A percentile compares a stretch with the other conserved stretches of the same genome.
Conservation (phyloP, 23 tunicate species). For the Ascidia mentula region DNA sequence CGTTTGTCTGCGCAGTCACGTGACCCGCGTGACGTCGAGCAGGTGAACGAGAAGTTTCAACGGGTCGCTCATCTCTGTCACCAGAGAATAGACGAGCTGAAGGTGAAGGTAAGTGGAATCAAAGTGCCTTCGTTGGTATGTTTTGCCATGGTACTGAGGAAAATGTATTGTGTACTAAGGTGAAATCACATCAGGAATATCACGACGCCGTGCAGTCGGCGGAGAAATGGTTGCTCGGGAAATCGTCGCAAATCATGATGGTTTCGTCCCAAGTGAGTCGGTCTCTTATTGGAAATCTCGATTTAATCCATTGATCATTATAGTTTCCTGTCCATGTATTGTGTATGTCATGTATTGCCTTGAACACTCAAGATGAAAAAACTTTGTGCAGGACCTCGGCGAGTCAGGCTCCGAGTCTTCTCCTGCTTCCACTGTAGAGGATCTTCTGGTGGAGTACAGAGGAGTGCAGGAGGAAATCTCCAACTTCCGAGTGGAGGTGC, state of each 20-base stretch:
- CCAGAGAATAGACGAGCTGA: slow-evolving; percentile 51
- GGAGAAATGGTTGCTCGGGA: slow-evolving; percentile 86
- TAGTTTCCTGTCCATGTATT: no score
- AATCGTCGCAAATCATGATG: slow-evolving; percentile 64
- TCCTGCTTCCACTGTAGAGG: slow-evolving; percentile 36
- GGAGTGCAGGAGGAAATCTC: slow-evolving; percentile 60
- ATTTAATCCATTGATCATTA: no score
- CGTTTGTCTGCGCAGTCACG: slow-evolving; percentile 34
- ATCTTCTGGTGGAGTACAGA: slow-evolving; percentile 47
- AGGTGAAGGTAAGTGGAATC: slow-evolving; percentile 33
- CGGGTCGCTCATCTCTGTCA: slow-evolving; percentile 35
- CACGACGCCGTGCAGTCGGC: slow-evolving; percentile 80
- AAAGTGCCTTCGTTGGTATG: not conserved
- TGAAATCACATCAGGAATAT: slow-evolving; percentile 88
- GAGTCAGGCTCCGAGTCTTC: slow-evolving; percentile 2
- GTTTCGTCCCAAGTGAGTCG: slow-evolving; percentile 59
- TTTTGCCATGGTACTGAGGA: no score
- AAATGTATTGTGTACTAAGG: slow-evolving; percentile 34
- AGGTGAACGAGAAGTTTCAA: slow-evolving; percentile 44
- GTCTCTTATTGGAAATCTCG: not conserved
- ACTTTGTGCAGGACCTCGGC: not conserved
- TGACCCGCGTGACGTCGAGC: slow-evolving; percentile 56
- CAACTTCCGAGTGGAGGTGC: slow-evolving; percentile 54
- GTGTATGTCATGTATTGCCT: no score
- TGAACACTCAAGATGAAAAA: not conserved